These are phyloP conservation scores for Liposcelis brunnea DNA, from an alignment of 2,888 invertebrate genomes.

Conservation along the genomic window DNA sequence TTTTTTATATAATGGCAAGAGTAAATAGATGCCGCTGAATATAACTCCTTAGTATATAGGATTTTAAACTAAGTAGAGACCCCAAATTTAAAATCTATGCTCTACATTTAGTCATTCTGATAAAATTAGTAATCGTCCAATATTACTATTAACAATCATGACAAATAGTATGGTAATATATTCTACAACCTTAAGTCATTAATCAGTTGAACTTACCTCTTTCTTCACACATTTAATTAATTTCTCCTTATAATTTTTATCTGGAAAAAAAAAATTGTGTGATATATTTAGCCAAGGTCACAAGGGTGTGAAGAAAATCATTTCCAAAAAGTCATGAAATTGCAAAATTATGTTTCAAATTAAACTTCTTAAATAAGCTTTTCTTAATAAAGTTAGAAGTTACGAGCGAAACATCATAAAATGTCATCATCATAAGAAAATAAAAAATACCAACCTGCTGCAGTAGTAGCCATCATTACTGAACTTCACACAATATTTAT, in stretches of 20 bases:
- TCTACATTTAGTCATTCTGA: neutral
- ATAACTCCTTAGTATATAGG: no score
- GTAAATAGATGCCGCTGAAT: no score
- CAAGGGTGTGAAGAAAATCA: no score
- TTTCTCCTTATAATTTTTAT: slow-evolving; percentile 46
- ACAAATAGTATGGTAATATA: neutral
- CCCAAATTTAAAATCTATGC: no score
- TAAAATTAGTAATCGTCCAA: neutral
- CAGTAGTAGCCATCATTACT: neutral
- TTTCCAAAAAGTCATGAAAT: no score
- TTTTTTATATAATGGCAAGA: neutral
- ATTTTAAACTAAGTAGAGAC: no score
- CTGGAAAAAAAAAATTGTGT: slow-evolving; percentile 15
- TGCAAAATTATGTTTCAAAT: neutral
- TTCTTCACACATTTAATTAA: slow-evolving; percentile 68
- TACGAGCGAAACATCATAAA: neutral
- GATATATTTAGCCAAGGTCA: no score
- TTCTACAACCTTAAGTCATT: neutral
- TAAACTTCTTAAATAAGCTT: neutral
- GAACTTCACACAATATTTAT: slow-evolving; percentile 3
- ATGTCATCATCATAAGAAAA: neutral
- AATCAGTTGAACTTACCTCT: slow-evolving; percentile 29
- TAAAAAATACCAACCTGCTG: neutral
- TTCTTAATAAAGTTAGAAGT: neutral
- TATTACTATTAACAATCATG: neutral